Percentiles rank a stretch among this genome's conserved stretches.
Evolutionary conservation across 2,888 invertebrate genomes (phyloP).

Genomic region (Deladenus siricidicola): DNA sequence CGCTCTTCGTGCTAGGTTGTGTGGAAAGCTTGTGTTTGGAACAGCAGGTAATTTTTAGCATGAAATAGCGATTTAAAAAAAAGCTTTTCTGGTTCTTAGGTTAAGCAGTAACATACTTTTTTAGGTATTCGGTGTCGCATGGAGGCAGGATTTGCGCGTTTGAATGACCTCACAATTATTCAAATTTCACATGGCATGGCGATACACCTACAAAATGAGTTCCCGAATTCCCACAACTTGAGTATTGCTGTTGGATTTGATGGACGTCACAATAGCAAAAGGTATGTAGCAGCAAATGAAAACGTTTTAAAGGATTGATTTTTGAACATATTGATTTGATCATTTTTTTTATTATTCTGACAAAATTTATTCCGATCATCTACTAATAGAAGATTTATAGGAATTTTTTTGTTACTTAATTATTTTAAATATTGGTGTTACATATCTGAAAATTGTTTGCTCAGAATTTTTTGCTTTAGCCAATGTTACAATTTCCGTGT

Average conservation of each 20-base stretch:
- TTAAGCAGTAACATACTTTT: constrained; percentile 1
- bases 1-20: constrained; percentile 53
- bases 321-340: neutral
- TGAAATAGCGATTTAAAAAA: too few species aligned
- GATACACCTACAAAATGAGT: constrained; percentile 33
- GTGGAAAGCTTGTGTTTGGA: constrained; percentile 56
- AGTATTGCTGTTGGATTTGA: constrained; percentile 51
- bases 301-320: neutral
- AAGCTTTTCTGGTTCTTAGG: neutral
- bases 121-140: constrained; percentile 74
- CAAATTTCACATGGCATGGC: constrained; percentile 59
- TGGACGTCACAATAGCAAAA: constrained; percentile 42
- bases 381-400: too few species aligned
- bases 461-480: too few species aligned
- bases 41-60: constrained; percentile 55
- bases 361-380: too few species aligned
- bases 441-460: too few species aligned
- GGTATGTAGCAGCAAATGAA: constrained; percentile 13
- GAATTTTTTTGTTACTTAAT: too few species aligned
- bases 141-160: constrained; percentile 81
- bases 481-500: too few species aligned
- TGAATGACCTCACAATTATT: constrained; percentile 87
- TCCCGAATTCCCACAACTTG: constrained; percentile 15
- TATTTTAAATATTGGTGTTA: too few species aligned
- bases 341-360: neutral